Evolutionary conservation across 2,113 vertebrate genomes (phyloP), one percentile per base, ranked within the genome.

Genomic region (Elgaria multicarinata): DNA sequence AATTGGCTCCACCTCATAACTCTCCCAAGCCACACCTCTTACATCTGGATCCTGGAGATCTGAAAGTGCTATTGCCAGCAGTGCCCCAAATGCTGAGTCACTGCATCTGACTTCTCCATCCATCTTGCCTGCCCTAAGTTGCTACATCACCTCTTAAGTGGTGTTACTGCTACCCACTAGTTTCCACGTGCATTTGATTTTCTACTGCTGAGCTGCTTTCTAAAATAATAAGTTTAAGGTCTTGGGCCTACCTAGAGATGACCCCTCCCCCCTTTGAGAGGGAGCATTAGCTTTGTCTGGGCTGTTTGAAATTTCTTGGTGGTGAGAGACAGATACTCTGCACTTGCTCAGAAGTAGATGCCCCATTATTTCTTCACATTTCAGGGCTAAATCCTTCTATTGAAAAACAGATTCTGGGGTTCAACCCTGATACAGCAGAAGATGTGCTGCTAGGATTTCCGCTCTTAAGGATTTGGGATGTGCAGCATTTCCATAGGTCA

Each of bases 81-180:
- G 2, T 39, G 2, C 18, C 36, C 46, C 18, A 71, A 91, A 77
- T 72, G 93, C 92, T 90, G 94, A 94, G 91, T 95, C 94, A 94
- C 86, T 53, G 0, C 80, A 7, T 66, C 66, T 9, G 2, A 55
- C 53, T 44, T 58, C 69, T 46, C 4, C 5, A n/a, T 36, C 46
- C 22, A 81, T 58, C n/a, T n/a, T 53, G 6, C 39, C 46, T 58
- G 2, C 82, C 24, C 42, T 77, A 76, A 13, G 36, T 46, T 77
- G 75, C 36, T 28, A 46, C 39, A 77, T 77, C 42, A 46, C 36
- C n/a, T 42, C 20, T 10, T 64, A 33, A 80, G 36, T 13, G 42
- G n/a, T 31, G 16, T 12, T 69, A 42, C 64, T 55, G 22, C 64
- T 79, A 8, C 50, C 4, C 55, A 81, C 6, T 24, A 55, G 28